Evolutionary conservation across 2,888 invertebrate genomes (phyloP), one percentile per base, ranked within the genome.

Genomic region (Bruchidius siliquastri): DNA sequence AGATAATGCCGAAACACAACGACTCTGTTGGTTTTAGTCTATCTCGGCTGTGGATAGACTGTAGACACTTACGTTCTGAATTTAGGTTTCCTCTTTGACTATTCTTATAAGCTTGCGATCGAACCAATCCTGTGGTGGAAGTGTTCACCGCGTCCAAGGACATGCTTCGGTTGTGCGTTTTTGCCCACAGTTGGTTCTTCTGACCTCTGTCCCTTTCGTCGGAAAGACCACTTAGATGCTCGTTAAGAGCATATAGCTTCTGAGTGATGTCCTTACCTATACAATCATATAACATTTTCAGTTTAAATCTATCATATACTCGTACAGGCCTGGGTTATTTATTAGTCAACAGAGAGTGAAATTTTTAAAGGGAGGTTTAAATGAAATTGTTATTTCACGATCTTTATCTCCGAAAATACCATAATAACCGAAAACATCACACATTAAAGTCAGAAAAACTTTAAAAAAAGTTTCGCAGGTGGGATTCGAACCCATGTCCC

Each of bases 171-270:
- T 90, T 90, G 78, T 92, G 88, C 71, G 90, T 88, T 78, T 84
- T 75, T 80, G 85, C 80, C 85, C 84, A 76, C 82, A 86, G 68
- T 83, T 85, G 81, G 85, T 89, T 82, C 68, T 84, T 81, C 77
- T 83, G 83, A 6, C 81, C 83, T 67, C 84, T 78, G 70, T 83
- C 80, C 73, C 85, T 70, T 80, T 86, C 75, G 78, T 88, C 84
- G 83, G 88, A 80, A 83, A 90, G 79, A 74, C 90, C 89, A 68
- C 88, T 87, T 77, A 94, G 86, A 71, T 93, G 93, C 83, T 94
- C 94, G 84, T 94, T 94, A 80, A 94, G 89, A 22, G 94, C 93
- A 86, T 95, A 95, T 81, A 95, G 87, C 87, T 95, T 95, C 84
- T 93, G 92, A 66, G 95, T 94, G 84, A 95, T 94, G 85, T 95